A percentile compares a stretch with the other conserved stretches of the same genome.
These are phyloP conservation scores for Decapterus maruadsi DNA, from an alignment of 2,797 vertebrate species.

Conservation along the genomic window DNA sequence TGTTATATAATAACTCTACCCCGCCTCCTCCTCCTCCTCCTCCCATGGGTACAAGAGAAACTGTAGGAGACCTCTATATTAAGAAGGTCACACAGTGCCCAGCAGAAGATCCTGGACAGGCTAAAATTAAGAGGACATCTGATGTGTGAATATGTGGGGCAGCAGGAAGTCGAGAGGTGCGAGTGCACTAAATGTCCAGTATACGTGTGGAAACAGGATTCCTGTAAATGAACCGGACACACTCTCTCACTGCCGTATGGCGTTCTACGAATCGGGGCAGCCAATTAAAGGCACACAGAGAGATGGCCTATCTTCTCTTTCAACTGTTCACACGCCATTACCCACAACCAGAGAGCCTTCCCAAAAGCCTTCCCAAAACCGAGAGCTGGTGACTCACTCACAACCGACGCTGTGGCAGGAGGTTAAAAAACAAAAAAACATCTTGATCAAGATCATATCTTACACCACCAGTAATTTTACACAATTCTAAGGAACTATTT, in stretches of 20 bases:
- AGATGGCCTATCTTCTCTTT: constrained; percentile 17
- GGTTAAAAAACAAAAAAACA: neutral
- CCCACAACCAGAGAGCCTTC: neutral
- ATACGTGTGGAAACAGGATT: constrained; percentile 39
- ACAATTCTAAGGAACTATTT: constrained; percentile 6
- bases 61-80: constrained; percentile 57
- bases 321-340: neutral
- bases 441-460: constrained; percentile 7
- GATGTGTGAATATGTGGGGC: constrained; percentile 52
- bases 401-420: neutral
- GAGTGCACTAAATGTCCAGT: constrained; percentile 8
- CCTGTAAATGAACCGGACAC: constrained; percentile 31
- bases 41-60: constrained; percentile 44
- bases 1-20: constrained; percentile 48
- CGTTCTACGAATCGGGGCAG: constrained; percentile 24
- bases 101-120: constrained; percentile 18
- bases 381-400: constrained; percentile 26
- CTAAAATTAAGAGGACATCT: constrained; percentile 55
- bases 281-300: constrained; percentile 4
- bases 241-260: constrained; percentile 1
- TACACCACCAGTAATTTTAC: neutral
- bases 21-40: neutral
- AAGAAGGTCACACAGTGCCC: constrained; percentile 38
- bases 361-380: neutral
- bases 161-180: constrained; percentile 20